Evolutionary conservation across 2,113 vertebrate genomes (phyloP).

Genomic region (Acinonyx jubatus): DNA sequence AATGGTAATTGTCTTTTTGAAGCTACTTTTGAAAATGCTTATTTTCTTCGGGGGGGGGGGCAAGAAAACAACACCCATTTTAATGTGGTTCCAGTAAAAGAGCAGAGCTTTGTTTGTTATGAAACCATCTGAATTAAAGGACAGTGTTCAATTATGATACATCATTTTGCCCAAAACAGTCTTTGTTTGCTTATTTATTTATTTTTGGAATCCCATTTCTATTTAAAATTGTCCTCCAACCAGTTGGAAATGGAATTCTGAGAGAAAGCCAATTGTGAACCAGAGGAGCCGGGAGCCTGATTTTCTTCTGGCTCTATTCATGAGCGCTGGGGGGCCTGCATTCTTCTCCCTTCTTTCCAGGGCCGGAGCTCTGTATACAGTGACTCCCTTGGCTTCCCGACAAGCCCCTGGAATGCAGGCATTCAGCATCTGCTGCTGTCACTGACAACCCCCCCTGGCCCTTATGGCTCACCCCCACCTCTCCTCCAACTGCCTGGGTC

Average conservation of each 20-base stretch:
- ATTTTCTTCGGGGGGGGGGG: neutral
- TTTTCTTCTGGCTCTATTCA: neutral
- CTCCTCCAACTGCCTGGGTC: neutral
- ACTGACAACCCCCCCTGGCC: neutral
- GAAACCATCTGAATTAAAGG: constrained; percentile 2
- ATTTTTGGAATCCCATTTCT: neutral
- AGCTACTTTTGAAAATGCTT: constrained; percentile 19
- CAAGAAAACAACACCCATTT: neutral
- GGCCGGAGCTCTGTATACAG: neutral
- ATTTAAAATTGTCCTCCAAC: neutral
- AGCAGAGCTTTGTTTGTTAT: neutral
- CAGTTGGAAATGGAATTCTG: neutral
- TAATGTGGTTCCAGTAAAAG: neutral
- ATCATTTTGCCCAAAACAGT: neutral
- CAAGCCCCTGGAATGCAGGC: constrained; percentile 8
- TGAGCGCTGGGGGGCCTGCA: neutral
- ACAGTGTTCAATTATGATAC: neutral
- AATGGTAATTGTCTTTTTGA: neutral
- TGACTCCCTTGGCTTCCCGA: neutral
- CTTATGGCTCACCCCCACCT: neutral
- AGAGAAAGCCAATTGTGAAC: neutral
- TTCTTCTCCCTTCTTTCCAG: neutral
- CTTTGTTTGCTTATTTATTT: neutral
- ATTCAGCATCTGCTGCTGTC: neutral
- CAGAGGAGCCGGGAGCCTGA: neutral